Base-by-base conservation (phyloP, 1,140 invertebrate genomes). In the Heterodera carotae region DNA sequence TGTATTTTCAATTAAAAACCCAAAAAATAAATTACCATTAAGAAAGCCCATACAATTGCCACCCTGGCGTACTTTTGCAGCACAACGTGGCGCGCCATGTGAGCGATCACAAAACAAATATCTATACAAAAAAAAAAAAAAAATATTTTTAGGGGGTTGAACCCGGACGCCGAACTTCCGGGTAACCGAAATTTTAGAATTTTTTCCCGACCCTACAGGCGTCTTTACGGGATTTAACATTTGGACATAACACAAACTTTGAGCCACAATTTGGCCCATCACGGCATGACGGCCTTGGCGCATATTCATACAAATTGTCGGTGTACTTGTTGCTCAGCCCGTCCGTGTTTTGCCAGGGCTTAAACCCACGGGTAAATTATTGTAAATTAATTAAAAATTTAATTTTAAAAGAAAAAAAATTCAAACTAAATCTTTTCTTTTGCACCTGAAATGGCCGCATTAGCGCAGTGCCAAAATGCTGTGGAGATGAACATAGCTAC, bases 21-120 rank as follows among this genome's bases (percentile, higher is more conserved):
- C n/a, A n/a, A n/a, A n/a, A n/a, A n/a, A n/a, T n/a, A 0, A 39
- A 27, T 18, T 25, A 76, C 62, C 48, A 77, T 48, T 78, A n/a
- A 67, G 33, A 56, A 78, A 82, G 0, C 83, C 83, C 2, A 10
- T 4, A 76, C 82, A 83, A 34, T 76, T 71, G 56, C 84, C 84
- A 12, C 84, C 84, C 31, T 72, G 29, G 56, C 78, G 70, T n/a
- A 87, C 76, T 60, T 87, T 88, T 6, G 85, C 77, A 2, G 78
- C 79, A 77, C 85, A 87, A 25, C 79, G 68, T 43, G 78, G 70
- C 8, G 6, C 53, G 4, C 85, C 86, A 48, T 81, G 76, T 0
- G 83, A 83, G 6, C 64, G 66, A 69, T 87, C 83, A 73, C 85
- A 87, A 76, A 87, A 87, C 15, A 87, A 74, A 60, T 83, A 86